Evolutionary conservation across 2,797 vertebrate genomes (phyloP).

Genomic region (Squalus acanthias): DNA sequence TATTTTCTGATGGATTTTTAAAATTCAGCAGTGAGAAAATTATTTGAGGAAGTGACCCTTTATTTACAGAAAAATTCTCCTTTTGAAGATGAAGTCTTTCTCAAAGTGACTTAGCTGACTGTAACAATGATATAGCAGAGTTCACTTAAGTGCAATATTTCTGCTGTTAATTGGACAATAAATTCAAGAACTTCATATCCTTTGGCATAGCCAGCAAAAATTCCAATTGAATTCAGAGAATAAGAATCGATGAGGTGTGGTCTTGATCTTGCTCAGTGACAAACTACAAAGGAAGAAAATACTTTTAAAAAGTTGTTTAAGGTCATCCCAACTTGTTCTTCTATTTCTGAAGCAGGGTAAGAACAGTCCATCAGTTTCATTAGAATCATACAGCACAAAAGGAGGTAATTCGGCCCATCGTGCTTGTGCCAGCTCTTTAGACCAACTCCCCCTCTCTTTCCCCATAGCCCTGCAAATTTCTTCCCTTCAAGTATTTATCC

Average conservation of each 20-base stretch:
- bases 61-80: not conserved
- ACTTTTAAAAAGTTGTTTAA: not conserved
- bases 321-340: not conserved
- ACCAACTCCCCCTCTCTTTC: not conserved
- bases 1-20: not conserved
- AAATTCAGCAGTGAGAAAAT: not conserved
- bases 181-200: not conserved
- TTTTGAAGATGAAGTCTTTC: not conserved
- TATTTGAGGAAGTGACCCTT: not conserved
- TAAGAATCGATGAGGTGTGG: not conserved
- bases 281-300: not conserved
- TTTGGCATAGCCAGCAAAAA: not conserved
- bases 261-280: not conserved
- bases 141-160: not conserved
- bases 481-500: not conserved
- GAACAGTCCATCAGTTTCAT: not conserved
- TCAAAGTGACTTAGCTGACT: not conserved
- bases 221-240: not conserved
- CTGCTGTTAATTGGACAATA: not conserved
- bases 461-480: no score
- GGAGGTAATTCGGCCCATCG: not conserved
- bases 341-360: not conserved
- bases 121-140: not conserved
- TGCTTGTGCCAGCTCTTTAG: not conserved
- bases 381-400: not conserved